These are phyloP conservation scores for Crematogaster levior DNA, from an alignment of 2,888 invertebrate genomes.

Conservation along the genomic window DNA sequence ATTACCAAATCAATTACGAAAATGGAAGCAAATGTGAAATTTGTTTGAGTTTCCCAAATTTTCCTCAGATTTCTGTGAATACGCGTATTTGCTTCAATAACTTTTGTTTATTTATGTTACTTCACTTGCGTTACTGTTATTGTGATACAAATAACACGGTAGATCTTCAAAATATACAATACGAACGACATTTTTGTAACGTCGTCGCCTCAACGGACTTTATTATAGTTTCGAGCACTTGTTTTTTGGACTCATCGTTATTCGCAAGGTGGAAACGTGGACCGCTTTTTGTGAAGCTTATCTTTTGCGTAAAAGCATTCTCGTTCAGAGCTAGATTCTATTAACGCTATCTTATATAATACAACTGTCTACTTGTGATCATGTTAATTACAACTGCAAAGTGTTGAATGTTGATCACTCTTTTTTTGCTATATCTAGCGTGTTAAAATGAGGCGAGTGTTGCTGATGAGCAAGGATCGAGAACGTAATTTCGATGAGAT, in stretches of 20 bases:
- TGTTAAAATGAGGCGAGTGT: slow-evolving; percentile 1
- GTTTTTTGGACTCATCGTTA: neutral
- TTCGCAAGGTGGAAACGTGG: neutral
- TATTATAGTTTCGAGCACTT: too few species aligned
- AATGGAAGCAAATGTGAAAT: too few species aligned
- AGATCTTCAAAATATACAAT: too few species aligned
- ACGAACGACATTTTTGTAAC: too few species aligned
- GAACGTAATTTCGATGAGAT: neutral
- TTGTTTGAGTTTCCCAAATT: neutral
- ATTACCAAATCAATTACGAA: too few species aligned
- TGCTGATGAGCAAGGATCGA: neutral
- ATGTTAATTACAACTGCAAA: slow-evolving; percentile 5
- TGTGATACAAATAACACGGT: too few species aligned
- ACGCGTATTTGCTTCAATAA: neutral
- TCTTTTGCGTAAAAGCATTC: slow-evolving; percentile 7
- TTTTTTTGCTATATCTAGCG: neutral
- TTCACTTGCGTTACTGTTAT: too few species aligned
- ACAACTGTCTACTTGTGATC: neutral
- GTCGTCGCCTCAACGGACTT: too few species aligned
- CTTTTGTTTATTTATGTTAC: too few species aligned
- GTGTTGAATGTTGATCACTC: neutral
- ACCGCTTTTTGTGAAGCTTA: slow-evolving; percentile 15
- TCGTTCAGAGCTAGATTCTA: neutral
- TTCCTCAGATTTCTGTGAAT: too few species aligned
- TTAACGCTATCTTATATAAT: neutral